Base-by-base conservation (phyloP, 2,113 vertebrate genomes). In the Synodontis membranacea region DNA sequence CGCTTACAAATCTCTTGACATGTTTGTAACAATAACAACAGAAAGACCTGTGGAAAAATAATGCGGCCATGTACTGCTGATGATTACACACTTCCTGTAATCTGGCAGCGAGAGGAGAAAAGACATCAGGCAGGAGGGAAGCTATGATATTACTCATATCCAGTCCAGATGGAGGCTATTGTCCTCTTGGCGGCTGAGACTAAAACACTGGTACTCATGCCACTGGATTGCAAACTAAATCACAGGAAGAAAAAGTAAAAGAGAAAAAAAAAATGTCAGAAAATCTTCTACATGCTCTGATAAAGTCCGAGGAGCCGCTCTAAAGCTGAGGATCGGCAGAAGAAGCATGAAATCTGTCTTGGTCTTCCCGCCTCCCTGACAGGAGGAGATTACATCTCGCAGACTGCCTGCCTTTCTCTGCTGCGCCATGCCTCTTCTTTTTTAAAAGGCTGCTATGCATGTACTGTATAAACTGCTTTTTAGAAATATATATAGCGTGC, bases 401-500 rank as follows among this genome's bases (percentile, higher is more conserved):
- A 46, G 34, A 87, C 89, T 89, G 88, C 75, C 86, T 78, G 83
- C 28, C 34, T 75, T 85, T 84, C 82, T 50, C 28, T 3, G 0
- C 54, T 76, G 87, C 90, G 86, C 89, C 90, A 84, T 89, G 89
- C 86, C 87, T 92, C 90, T 62, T 88, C 90, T 92, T 90, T 19
- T 91, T 92, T 92, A 90, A 92, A 88, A 78, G 88, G 82, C 89
- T 87, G 86, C 88, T 89, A 83, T 37, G 84, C 92, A 87, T 91
- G 92, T 91, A 89, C 92, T 91, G 92, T 91, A 89, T 92, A 93
- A 93, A 94, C 91, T 84, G 89, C 88, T 89, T 88, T 83, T 83
- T 6, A 50, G 46, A 86, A 75, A 82, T 70, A 46, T 70, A 46
- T 62, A 56, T 82, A 75, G 88, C 89, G 83, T 50, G 86, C 83